Base-by-base conservation (phyloP, 1,140 invertebrate genomes). In the Drosophila persimilis region DNA sequence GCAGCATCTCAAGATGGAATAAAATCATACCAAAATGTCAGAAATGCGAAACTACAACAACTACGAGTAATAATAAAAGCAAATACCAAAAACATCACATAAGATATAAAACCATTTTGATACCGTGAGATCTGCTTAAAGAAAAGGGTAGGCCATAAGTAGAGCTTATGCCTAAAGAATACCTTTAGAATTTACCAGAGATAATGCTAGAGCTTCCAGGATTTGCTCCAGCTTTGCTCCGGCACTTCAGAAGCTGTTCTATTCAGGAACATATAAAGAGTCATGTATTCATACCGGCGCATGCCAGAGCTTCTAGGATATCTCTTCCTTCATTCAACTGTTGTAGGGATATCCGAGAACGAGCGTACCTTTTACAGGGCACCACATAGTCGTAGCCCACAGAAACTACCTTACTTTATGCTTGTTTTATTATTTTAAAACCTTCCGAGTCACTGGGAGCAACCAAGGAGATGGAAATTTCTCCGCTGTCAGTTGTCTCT, bases 381-480 rank as follows among this genome's bases (percentile, higher is more conserved):
- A 73, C 41, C 60, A 26, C 8, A n/a, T 15, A 31, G 24, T 73
- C 71, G 59, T 43, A 1, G 39, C 47, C 17, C 17, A 4, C 13
- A 39, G 35, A 24, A 8, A 15, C 20, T 39, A 31, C 5, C 53
- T 53, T 39, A 73, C 52, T 73, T 73, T 64, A 56, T 73, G 60
- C 48, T 73, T 73, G 69, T 79, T 81, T 84, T 83, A 83, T 83
- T 83, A 79, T 84, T 79, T 83, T 85, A 67, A 80, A 81, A 80
- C 74, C 79, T 70, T 76, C 62, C 24, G 71, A 74, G 61, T 61
- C 65, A 69, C 65, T 69, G 63, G 17, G 31, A 41, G 47, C 46
- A 51, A 41, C 48, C 41, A 47, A 74, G 45, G 55, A 51, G 55
- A 35, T 26, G 35, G 35, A 64, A 75, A 58, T 74, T 56, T 65